A percentile compares a stretch with the other conserved stretches of the same genome.
These are phyloP conservation scores for Drosophila subobscura DNA, from an alignment of 1,140 invertebrate genomes.

Conservation along the genomic window DNA sequence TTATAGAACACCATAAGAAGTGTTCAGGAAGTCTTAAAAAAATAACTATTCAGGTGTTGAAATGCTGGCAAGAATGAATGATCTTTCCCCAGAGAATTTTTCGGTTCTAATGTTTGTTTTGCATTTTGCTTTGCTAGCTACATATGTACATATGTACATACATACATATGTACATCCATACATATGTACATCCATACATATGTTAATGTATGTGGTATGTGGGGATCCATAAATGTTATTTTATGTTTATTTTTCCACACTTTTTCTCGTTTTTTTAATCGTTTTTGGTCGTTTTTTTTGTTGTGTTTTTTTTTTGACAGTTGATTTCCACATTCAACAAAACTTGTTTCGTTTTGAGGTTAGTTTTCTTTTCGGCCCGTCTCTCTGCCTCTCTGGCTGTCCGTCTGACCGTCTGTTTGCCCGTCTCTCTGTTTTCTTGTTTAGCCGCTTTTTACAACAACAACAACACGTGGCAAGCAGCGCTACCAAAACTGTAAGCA, in stretches of 20 bases:
- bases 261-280: slow-evolving; percentile 29
- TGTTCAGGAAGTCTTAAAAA: no score
- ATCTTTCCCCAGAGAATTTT: no score
- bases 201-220: no score
- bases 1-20: no score
- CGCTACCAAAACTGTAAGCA: slow-evolving; percentile 38
- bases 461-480: slow-evolving; percentile 59
- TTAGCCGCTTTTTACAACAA: slow-evolving; percentile 46
- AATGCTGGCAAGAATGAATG: no score
- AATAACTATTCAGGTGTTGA: no score
- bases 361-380: slow-evolving; percentile 49
- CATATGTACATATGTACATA: no score
- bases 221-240: background rate
- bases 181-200: no score
- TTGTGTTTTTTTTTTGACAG: slow-evolving; percentile 40
- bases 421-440: slow-evolving; percentile 38
- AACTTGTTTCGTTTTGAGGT: slow-evolving; percentile 71
- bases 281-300: slow-evolving; percentile 21
- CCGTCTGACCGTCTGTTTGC: background rate
- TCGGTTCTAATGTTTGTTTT: no score
- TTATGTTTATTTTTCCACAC: background rate
- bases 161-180: no score
- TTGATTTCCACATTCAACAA: slow-evolving; percentile 50
- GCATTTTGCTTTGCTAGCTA: no score
- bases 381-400: background rate